Evolutionary conservation across 2,888 invertebrate genomes (phyloP).

Genomic region (Melanophora roralis): DNA sequence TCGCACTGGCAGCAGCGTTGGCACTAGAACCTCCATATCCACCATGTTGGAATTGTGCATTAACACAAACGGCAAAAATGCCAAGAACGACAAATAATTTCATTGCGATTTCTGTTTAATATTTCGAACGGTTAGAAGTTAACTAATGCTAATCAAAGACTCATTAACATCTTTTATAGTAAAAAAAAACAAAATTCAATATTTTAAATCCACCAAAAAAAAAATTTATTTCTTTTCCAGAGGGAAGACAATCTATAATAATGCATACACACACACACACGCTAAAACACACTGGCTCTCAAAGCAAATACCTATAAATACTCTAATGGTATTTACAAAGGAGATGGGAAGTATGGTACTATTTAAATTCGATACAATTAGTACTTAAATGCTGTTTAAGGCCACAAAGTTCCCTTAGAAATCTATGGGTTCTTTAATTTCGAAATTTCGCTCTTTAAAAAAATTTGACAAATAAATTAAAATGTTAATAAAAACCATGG

Average conservation of each 20-base stretch:
- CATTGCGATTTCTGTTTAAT: slow-evolving; percentile 5
- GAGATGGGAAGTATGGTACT: too few relatives aligned
- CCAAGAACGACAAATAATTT: slow-evolving; percentile 29
- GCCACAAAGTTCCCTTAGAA: too few relatives aligned
- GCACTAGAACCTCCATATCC: slow-evolving; percentile 15
- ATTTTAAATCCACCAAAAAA: too few relatives aligned
- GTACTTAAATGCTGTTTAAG: too few relatives aligned
- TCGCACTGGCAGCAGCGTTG: background rate
- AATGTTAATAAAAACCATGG: too few relatives aligned
- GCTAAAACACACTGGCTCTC: background rate
- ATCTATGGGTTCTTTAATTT: too few relatives aligned
- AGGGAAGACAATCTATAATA: background rate
- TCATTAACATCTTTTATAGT: slow-evolving; percentile 29
- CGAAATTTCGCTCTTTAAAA: too few relatives aligned
- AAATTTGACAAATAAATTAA: too few relatives aligned
- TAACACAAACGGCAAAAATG: slow-evolving; percentile 9
- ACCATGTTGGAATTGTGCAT: slow-evolving; percentile 20
- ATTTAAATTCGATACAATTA: too few relatives aligned
- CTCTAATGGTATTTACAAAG: too few relatives aligned
- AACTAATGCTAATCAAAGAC: slow-evolving; percentile 11
- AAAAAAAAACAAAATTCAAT: background rate
- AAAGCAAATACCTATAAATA: too few relatives aligned
- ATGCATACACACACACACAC: slow-evolving; percentile 4
- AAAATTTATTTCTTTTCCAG: slow-evolving; percentile 12
- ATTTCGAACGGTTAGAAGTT: background rate